Evolutionary conservation across 2,797 vertebrate genomes (phyloP).

Genomic region (Sphenodon punctatus): DNA sequence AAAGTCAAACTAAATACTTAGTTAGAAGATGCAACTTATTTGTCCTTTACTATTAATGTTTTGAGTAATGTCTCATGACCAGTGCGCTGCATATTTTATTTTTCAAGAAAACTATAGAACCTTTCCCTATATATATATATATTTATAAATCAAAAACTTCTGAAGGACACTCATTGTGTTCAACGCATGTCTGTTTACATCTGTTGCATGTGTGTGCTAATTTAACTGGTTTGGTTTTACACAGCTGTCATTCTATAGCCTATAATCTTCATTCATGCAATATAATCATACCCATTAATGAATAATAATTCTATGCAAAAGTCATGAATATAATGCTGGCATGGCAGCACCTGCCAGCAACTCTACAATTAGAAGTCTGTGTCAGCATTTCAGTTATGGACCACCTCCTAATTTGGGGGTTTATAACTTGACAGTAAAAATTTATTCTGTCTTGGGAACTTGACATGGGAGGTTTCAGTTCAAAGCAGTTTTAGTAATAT

Average conservation of each 20-base stretch:
- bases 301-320: conserved; percentile 46
- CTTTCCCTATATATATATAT: conserved; percentile 29
- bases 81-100: conserved; percentile 26
- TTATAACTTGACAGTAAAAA: conserved; percentile 58
- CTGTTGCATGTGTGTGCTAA: background rate
- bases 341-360: conserved; percentile 59
- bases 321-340: conserved; percentile 54
- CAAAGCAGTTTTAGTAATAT: conserved; percentile 58
- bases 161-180: conserved; percentile 29
- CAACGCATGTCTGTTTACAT: conserved; percentile 39
- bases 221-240: conserved; percentile 46
- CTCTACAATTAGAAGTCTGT: conserved; percentile 52
- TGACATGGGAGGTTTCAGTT: conserved; percentile 51
- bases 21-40: conserved; percentile 46
- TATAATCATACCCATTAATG: conserved; percentile 55
- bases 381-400: conserved; percentile 61
- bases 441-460: conserved; percentile 36
- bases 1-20: conserved; percentile 54
- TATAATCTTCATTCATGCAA: conserved; percentile 26
- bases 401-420: conserved; percentile 43
- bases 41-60: conserved; percentile 43
- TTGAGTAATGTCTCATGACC: background rate
- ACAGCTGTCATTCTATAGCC: conserved; percentile 25
- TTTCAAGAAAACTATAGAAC: conserved; percentile 19
- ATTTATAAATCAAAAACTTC: conserved; percentile 29